Percentiles rank a stretch among this genome's conserved stretches.
phyloP scores from a whole-genome alignment of 1,140 invertebrate genomes.

The Odontomachus brunneus region DNA sequence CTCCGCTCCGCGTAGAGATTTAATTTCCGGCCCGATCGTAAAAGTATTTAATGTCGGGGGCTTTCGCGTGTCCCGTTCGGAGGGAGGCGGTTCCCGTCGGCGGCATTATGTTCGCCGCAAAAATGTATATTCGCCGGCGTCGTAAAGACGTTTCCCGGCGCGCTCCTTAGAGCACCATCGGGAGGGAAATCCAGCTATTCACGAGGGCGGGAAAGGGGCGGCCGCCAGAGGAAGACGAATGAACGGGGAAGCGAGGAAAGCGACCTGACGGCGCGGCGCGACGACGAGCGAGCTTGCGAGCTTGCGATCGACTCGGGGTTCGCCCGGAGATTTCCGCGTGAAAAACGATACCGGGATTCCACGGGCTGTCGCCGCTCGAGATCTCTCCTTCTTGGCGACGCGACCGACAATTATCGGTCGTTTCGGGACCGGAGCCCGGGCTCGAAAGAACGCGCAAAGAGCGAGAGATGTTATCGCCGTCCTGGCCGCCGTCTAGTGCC shows the following conservation, averaged over 20 bases:
- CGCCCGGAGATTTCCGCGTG: conserved; percentile 54
- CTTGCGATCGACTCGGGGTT: conserved; percentile 41
- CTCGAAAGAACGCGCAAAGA: conserved; percentile 41
- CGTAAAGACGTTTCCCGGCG: conserved; percentile 50
- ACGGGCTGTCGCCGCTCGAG: conserved; percentile 37
- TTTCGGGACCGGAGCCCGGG: conserved; percentile 18
- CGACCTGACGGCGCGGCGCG: conserved; percentile 39
- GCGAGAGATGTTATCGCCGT: conserved; percentile 45
- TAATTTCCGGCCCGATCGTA: no score
- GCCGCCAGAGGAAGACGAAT: neutral
- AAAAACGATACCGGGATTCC: conserved; percentile 63
- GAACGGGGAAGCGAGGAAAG: conserved; percentile 36
- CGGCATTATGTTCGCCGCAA: conserved; percentile 41
- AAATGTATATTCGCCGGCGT: conserved; percentile 50
- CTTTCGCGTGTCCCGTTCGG: no score
- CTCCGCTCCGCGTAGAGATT: no score
- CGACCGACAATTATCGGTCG: conserved; percentile 54
- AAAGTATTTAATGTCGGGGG: no score
- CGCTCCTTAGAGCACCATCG: conserved; percentile 53
- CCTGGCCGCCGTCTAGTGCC: conserved; percentile 15
- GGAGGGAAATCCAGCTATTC: conserved; percentile 40
- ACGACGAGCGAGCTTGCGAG: neutral
- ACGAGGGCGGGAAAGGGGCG: conserved; percentile 24
- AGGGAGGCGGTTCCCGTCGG: neutral
- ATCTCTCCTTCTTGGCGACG: conserved; percentile 45